Evolutionary conservation across 2,888 invertebrate genomes (phyloP).

Genomic region (Lepas anatifera): DNA sequence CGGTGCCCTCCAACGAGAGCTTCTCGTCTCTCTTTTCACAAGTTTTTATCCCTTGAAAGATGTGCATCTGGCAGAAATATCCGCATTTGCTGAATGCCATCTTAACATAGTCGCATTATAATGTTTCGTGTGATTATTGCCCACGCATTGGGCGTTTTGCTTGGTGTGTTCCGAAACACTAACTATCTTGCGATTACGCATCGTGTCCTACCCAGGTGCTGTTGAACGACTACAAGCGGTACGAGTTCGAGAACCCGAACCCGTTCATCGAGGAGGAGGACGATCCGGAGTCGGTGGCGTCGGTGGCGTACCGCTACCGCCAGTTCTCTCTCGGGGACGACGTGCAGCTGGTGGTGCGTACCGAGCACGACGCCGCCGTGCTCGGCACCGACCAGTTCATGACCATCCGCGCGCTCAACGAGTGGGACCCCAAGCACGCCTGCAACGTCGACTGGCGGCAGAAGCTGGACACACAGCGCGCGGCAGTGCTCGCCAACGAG

Average conservation of each 20-base stretch:
- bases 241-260: conserved; percentile 79
- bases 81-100: no score
- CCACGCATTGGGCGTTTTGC: no score
- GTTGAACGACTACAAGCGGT: conserved; percentile 42
- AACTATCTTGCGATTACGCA: no score
- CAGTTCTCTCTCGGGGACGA: conserved; percentile 94
- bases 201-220: no score
- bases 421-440: conserved; percentile 93
- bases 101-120: no score
- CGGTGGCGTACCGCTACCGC: conserved; percentile 91
- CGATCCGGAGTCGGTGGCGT: conserved; percentile 75
- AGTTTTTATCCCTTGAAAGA: no score
- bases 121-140: no score
- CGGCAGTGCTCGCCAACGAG: conserved; percentile 96
- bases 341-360: conserved; percentile 78
- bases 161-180: no score
- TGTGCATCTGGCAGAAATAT: no score
- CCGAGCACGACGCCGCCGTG: conserved; percentile 93
- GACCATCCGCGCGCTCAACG: conserved; percentile 82
- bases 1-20: no score
- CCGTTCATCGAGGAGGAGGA: conserved; percentile 89
- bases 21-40: no score
- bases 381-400: conserved; percentile 82
- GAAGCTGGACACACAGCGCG: conserved; percentile 92
- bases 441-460: conserved; percentile 98